Conservation (phyloP, 2,113 vertebrate genomes). For the Trematomus loennbergii region DNA sequence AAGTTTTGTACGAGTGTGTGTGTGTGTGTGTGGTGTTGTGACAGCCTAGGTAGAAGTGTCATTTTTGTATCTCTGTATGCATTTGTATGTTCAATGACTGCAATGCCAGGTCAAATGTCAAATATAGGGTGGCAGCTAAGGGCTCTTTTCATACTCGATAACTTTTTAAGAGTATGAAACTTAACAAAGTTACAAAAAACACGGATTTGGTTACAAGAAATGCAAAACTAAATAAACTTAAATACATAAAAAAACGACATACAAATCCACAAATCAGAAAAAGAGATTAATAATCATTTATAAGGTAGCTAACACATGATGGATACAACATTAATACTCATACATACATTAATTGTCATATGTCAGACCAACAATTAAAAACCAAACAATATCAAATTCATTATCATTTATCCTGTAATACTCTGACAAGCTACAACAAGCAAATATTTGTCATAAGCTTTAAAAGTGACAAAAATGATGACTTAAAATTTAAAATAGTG, state of each 20-base stretch:
- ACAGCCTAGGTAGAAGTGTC: background rate
- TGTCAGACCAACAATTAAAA: background rate
- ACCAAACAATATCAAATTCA: background rate
- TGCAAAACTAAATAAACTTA: too few relatives aligned
- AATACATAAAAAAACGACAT: too few relatives aligned
- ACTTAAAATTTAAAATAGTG: slow-evolving; percentile 3
- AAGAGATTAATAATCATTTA: too few relatives aligned
- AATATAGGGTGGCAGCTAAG: background rate
- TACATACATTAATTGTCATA: too few relatives aligned
- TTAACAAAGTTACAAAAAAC: too few relatives aligned
- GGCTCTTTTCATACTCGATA: background rate
- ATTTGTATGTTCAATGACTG: background rate
- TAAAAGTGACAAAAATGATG: background rate
- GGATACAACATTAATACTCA: too few relatives aligned
- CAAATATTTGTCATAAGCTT: too few relatives aligned
- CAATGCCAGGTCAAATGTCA: background rate
- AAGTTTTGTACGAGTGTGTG: slow-evolving; percentile 13
- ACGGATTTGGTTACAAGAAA: too few relatives aligned
- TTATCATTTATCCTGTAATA: background rate
- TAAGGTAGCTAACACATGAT: too few relatives aligned
- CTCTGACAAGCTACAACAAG: too few relatives aligned
- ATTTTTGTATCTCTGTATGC: background rate
- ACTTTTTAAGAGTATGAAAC: background rate
- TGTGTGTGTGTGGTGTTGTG: slow-evolving; percentile 5
- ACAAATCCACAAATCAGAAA: too few relatives aligned